Evolutionary conservation across 2,113 vertebrate species (phyloP).

Genomic region (Mus pahari): DNA sequence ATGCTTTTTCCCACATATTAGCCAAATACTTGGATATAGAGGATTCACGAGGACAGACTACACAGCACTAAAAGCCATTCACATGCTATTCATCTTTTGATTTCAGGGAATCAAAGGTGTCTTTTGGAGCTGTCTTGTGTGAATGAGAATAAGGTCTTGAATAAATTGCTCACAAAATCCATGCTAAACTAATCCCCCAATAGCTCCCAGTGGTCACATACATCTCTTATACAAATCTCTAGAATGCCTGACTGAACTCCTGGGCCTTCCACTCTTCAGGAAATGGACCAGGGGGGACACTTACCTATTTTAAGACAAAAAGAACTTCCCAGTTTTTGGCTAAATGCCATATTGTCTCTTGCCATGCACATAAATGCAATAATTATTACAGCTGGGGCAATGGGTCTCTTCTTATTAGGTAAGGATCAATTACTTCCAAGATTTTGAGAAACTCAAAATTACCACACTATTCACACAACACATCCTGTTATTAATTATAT

Average conservation of each 20-base stretch:
- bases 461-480: neutral
- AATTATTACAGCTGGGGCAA: neutral
- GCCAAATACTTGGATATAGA: constrained; percentile 33
- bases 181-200: neutral
- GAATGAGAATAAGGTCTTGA: constrained; percentile 76
- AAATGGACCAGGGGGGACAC: neutral
- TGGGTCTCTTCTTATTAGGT: constrained; percentile 38
- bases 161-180: constrained; percentile 74
- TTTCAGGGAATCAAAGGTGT: constrained; percentile 73
- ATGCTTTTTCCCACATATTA: neutral
- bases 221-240: constrained; percentile 40
- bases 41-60: constrained; percentile 36
- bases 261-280: neutral
- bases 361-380: constrained; percentile 34
- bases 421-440: constrained; percentile 37
- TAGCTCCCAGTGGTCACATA: constrained; percentile 28
- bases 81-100: constrained; percentile 66
- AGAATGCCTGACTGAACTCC: constrained; percentile 1
- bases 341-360: constrained; percentile 48
- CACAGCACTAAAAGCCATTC: constrained; percentile 32
- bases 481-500: neutral
- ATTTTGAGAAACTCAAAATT: neutral
- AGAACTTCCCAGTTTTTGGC: constrained; percentile 13
- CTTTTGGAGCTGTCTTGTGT: constrained; percentile 63
- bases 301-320: neutral